Conservation (phyloP, 1,140 invertebrate genomes). For the Cherax quadricarinatus region DNA sequence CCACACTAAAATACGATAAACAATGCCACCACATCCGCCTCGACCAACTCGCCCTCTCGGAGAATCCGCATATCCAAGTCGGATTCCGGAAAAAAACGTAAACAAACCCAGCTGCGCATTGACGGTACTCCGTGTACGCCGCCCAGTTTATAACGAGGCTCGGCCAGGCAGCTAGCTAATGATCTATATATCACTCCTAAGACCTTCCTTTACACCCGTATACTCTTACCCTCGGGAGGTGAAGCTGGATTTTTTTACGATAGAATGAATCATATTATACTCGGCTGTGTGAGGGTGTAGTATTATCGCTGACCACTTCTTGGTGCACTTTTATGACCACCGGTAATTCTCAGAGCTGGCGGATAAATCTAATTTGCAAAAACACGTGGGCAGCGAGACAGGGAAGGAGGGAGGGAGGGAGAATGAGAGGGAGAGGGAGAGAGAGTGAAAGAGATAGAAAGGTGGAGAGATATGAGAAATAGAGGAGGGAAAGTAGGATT, state of each 20-base stretch:
- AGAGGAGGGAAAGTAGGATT: not conserved
- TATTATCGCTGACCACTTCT: constrained; percentile 40
- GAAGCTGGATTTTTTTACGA: constrained; percentile 34
- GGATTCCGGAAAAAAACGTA: not conserved
- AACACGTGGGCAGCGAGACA: not conserved
- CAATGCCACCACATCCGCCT: not conserved
- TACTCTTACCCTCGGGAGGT: constrained; percentile 18
- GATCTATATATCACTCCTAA: constrained; percentile 46
- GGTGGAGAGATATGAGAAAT: not conserved
- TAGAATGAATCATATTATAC: constrained; percentile 45
- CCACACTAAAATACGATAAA: not conserved
- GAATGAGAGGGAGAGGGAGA: constrained; percentile 33
- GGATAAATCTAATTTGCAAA: not conserved
- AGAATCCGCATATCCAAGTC: not conserved
- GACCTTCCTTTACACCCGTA: constrained; percentile 8
- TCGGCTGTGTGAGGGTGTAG: constrained; percentile 29
- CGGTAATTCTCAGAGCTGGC: constrained; percentile 21
- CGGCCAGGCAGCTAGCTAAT: constrained; percentile 32
- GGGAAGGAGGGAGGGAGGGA: not conserved
- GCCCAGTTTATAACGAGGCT: constrained; percentile 19
- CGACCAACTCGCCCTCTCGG: not conserved
- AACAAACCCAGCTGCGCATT: not conserved
- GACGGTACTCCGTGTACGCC: not conserved
- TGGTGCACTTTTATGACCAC: constrained; percentile 32
- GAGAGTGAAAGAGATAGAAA: not conserved